Base-by-base conservation (phyloP, 2,797 vertebrate genomes). In the Epinephelus coioides region DNA sequence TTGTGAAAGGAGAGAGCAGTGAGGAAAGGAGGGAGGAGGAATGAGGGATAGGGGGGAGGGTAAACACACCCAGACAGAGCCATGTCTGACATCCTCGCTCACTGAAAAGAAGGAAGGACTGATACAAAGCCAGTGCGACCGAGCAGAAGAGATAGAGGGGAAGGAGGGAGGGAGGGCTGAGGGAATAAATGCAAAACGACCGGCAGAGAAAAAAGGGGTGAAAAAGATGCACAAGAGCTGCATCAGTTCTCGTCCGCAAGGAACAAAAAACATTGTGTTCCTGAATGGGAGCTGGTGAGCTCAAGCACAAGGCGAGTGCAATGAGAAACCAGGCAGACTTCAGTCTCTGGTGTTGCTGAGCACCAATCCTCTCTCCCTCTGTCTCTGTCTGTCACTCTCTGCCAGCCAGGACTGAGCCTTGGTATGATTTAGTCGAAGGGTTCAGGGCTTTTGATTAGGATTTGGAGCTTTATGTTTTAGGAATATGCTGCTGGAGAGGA, bases 211-310 rank as follows among this genome's bases (percentile, higher is more conserved):
- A 64, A 85, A 76, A 69, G 81, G 34, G 84, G 69, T 77, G 82
- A 77, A 85, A 82, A 82, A 86, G 88, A 93, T 92, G 91, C 85
- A 89, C 82, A 86, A 87, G 86, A 82, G 88, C 89, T 80, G 91
- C 88, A 93, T 93, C 91, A 90, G 88, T 93, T 89, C 85, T 88
- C 72, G 79, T 88, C 65, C 51, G 57, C 73, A 67, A 84, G 69
- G 86, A 92, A 93, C 91, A 93, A 92, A 93, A 89, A 91, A 91
- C 91, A 91, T 84, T 92, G 93, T 91, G 89, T 90, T 88, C 38
- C 84, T 91, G 91, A 91, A 92, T 86, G 84, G 91, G 86, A 91
- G 91, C 91, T 89, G 87, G 81, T 91, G 90, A 93, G 85, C 89
- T 91, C 83, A 86, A 74, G 76, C 82, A 85, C 80, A 82, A 70